Evolutionary conservation across 1,140 invertebrate species (phyloP), one percentile per base, ranked within the genome.

Genomic region (Heliconius nattereri): DNA sequence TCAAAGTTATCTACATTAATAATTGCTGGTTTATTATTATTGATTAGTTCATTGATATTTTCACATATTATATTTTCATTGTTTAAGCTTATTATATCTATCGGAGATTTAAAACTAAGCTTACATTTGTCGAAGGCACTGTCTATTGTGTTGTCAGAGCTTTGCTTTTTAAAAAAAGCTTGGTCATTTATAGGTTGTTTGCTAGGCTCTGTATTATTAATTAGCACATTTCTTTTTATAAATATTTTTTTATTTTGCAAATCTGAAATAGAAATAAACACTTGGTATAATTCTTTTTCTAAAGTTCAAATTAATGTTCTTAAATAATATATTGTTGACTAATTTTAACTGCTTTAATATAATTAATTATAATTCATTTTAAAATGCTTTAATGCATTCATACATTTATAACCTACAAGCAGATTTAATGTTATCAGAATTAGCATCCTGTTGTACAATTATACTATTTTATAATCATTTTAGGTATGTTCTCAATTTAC

Each of bases 71-170:
- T n/a, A 57, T 57, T 26, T 81, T 82, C 40, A 60, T 79, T n/a
- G 26, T 29, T 66, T 29, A 66, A 66, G 11, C 23, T 81, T 49
- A 80, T 78, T 57, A 73, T 73, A 73, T 73, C 71, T 76, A 80
- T 85, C 32, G 86, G 84, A 45, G 86, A 82, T 83, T 88, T 92
- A 35, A 93, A 79, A 73, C 91, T 93, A 13, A 93, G 84, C 80
- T 89, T 92, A 80, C 92, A 94, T 84, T 92, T 92, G 45, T 92
- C 88, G 83, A 94, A 93, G 23, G 85, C 83, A 71, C 74, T 81
- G 23, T 93, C 87, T 79, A 93, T 87, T 7, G 82, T 73, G 71
- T 93, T 89, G 78, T 93, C 92, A 16, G 88, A 90, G 35, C 71
- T 81, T 71, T 89, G 85, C 57, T 86, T 89, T 66, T 86, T 80